phyloP scores from a whole-genome alignment of 1,140 invertebrate species.

The Leptopilina boulardi region DNA sequence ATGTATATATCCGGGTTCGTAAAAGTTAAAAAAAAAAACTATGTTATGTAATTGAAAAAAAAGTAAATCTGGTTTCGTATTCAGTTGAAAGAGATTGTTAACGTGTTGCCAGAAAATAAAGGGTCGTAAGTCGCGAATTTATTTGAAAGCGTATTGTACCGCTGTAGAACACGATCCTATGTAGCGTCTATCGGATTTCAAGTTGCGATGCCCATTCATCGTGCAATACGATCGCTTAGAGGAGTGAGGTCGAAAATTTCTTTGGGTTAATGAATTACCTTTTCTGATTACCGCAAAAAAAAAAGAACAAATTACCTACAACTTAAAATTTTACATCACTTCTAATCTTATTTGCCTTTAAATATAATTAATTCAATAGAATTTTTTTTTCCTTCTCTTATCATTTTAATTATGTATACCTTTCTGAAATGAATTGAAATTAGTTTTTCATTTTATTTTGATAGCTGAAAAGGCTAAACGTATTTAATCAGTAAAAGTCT shows the following conservation, averaged over 20 bases:
- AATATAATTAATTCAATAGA: too few species aligned
- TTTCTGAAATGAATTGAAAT: too few species aligned
- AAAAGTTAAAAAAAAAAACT: neutral
- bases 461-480: too few species aligned
- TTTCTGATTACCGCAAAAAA: conserved; percentile 15
- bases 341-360: neutral
- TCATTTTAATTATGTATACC: too few species aligned
- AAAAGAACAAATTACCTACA: neutral
- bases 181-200: conserved; percentile 26
- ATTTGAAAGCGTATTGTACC: conserved; percentile 20
- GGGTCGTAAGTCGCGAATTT: conserved; percentile 29
- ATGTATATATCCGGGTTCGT: neutral
- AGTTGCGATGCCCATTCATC: conserved; percentile 32
- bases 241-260: neutral
- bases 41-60: conserved; percentile 1
- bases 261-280: conserved; percentile 2
- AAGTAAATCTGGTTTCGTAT: conserved; percentile 24
- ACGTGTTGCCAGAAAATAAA: conserved; percentile 26
- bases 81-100: conserved; percentile 21
- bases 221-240: conserved; percentile 23
- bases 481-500: too few species aligned
- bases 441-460: too few species aligned
- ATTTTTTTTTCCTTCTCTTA: too few species aligned
- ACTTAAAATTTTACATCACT: neutral
- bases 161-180: conserved; percentile 22